These are phyloP conservation scores for Linepithema humile DNA, from an alignment of 1,140 invertebrate genomes.

Conservation along the genomic window DNA sequence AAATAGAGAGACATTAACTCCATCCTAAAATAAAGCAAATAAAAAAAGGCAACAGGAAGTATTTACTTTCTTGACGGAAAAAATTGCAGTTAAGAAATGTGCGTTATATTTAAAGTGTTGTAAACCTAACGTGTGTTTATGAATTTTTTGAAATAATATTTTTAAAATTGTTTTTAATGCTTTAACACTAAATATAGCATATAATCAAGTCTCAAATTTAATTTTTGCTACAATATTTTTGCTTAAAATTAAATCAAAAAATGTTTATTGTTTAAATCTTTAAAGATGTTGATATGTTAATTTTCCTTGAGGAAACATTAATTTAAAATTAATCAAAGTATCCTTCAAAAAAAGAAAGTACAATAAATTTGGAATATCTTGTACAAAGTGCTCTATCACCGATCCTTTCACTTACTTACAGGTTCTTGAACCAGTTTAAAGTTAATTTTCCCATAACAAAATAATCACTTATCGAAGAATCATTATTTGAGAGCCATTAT, in stretches of 20 bases:
- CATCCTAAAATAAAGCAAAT: conserved; percentile 6
- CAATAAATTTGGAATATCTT: neutral
- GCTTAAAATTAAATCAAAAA: neutral
- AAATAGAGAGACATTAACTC: neutral
- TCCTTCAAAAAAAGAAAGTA: neutral
- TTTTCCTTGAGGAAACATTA: neutral
- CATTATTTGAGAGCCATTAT: too few relatives aligned
- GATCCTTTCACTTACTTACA: conserved; percentile 24
- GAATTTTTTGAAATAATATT: neutral
- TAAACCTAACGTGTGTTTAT: neutral
- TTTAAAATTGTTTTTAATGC: neutral
- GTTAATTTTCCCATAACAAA: neutral
- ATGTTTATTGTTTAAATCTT: neutral
- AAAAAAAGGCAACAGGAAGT: neutral
- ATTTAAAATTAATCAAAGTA: neutral
- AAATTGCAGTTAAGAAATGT: neutral
- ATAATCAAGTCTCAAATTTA: neutral
- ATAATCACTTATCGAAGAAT: neutral
- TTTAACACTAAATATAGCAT: neutral
- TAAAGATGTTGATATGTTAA: too few relatives aligned
- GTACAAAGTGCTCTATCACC: neutral
- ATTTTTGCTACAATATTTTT: neutral
- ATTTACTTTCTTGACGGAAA: neutral
- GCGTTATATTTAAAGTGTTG: neutral
- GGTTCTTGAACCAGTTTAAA: neutral